phyloP scores from a whole-genome alignment of 2,113 vertebrate genomes.

The Hylia prasina region DNA sequence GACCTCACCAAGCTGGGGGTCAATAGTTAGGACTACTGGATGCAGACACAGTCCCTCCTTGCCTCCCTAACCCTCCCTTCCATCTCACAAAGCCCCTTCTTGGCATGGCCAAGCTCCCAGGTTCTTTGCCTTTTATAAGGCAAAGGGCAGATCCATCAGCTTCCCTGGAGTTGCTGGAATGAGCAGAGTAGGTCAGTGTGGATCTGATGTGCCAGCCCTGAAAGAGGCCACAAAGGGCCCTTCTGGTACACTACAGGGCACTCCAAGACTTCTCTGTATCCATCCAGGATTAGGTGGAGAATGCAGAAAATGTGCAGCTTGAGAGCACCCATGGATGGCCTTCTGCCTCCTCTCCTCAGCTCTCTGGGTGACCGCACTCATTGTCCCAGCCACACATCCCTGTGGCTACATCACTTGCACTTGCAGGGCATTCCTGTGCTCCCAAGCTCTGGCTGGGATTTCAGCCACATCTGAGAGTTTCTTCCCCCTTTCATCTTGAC shows the following conservation, averaged over 20 bases:
- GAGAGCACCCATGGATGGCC: not conserved
- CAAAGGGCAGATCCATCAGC: not conserved
- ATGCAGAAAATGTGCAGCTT: not conserved
- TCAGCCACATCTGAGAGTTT: not conserved
- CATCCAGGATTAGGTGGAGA: not conserved
- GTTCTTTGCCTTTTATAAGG: not conserved
- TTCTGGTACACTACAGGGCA: not conserved
- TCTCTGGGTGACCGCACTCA: not conserved
- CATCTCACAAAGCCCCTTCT: not conserved
- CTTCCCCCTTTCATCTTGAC: not conserved
- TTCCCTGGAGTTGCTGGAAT: not conserved
- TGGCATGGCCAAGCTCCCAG: not conserved
- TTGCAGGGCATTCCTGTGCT: not conserved
- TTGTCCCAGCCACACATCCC: not conserved
- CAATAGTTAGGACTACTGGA: not conserved
- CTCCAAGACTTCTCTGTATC: not conserved
- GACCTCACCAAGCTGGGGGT: not conserved
- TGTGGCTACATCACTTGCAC: not conserved
- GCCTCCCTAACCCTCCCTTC: not conserved
- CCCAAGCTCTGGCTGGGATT: not conserved
- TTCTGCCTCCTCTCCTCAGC: not conserved
- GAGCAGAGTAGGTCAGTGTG: not conserved
- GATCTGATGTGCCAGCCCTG: not conserved
- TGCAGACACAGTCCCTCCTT: accelerated
- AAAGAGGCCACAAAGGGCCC: not conserved